phyloP scores from a whole-genome alignment of 1,140 invertebrate genomes.

The Cephus cinctus region DNA sequence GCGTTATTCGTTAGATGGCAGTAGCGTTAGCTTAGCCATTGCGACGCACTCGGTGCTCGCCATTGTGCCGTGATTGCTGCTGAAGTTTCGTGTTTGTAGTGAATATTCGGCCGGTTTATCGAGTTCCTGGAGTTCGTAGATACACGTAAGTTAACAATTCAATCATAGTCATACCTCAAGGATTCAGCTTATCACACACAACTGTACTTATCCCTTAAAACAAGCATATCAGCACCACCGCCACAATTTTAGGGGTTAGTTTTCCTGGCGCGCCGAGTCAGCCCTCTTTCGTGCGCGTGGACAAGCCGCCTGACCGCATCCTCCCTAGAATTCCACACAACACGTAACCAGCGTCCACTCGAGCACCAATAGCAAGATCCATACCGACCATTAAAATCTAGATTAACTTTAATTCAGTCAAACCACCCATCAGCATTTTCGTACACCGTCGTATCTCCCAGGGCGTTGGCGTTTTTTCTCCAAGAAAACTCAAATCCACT shows the following conservation, averaged over 20 bases:
- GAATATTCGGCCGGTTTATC: conserved; percentile 28
- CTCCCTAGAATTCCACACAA: too few species aligned
- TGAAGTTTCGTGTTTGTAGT: conserved; percentile 37
- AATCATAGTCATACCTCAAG: too few species aligned
- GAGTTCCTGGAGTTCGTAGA: conserved; percentile 11
- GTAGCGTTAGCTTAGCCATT: conserved; percentile 18
- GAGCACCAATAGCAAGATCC: too few species aligned
- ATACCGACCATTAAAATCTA: too few species aligned
- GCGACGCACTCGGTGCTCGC: conserved; percentile 31
- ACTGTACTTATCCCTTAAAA: too few species aligned
- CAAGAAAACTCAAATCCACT: too few species aligned
- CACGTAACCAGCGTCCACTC: too few species aligned
- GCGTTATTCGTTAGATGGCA: conserved; percentile 28
- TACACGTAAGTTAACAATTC: neutral
- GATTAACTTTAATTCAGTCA: too few species aligned
- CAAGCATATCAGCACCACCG: neutral
- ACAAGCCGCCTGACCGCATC: conserved; percentile 16
- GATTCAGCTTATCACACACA: too few species aligned
- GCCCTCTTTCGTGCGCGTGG: conserved; percentile 32
- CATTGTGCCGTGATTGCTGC: conserved; percentile 39
- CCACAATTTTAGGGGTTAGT: conserved; percentile 28
- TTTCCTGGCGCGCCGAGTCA: conserved; percentile 21
- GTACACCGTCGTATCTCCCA: too few species aligned
- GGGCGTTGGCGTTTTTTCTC: too few species aligned
- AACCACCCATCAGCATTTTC: too few species aligned